Evolutionary conservation across 1,140 invertebrate genomes (phyloP), one percentile per base, ranked within the genome.

Genomic region (Maniola jurtina): DNA sequence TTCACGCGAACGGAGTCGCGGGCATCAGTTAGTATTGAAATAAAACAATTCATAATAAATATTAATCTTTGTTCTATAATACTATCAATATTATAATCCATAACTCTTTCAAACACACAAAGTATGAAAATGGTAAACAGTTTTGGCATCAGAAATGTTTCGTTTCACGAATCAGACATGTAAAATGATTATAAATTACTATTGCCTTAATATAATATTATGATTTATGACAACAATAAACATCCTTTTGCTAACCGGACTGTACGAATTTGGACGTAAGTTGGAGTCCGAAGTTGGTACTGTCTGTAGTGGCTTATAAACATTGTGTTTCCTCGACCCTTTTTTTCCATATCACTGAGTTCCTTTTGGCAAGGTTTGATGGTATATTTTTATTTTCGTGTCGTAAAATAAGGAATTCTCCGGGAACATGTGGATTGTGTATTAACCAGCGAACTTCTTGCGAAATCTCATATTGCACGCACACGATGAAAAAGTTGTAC

Each of bases 381-480:
- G 25, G 54, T 36, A 52, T 61, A 60, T 56, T 56, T 66, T 55
- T 61, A 66, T 66, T 61, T 66, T 47, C 64, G 50, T 35, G 47
- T 61, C 58, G 64, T 65, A 65, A 66, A 65, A 65, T 58, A 61
- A 55, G 38, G 55, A 42, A 36, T 63, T 63, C 52, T 42, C 15
- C 14, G 52, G 15, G 38, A 63, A 45, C 50, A 63, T 63, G 52
- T 45, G 61, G 50, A 55, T 36, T 25, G n/a, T 56, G 50, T 55
- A 56, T 63, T 63, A 63, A 55, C 50, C 25, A 55, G 50, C 48
- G 38, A 45, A 45, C 10, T 33, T 35, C 33, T 61, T 45, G 59
- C 10, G 47, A 15, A 48, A 40, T 45, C 0, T 33, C 25, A 10
- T 52, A 33, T 33, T 33, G 15, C 48, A 52, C 25, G 7, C 48